Base-by-base conservation (phyloP, 2,797 vertebrate genomes). In the Enteromius fasciolatus region DNA sequence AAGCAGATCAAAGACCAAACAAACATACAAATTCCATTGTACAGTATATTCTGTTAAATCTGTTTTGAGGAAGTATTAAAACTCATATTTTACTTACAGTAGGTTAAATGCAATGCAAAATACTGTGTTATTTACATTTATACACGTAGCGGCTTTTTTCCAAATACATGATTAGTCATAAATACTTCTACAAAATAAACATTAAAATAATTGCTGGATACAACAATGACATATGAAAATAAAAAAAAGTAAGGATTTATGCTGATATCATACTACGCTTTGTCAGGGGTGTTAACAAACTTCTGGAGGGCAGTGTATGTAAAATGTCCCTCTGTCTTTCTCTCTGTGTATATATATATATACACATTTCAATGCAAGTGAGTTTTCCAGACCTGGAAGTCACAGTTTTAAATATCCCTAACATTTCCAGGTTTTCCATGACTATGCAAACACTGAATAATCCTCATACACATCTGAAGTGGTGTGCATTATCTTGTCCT, bases 31-130 rank as follows among this genome's bases (percentile, higher is more conserved):
- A 70, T 61, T 66, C 70, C 72, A 18, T 66, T 44, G 41, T 44
- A 44, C 41, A 33, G 77, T 83, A 81, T 89, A 85, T 86, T 84
- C 88, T 88, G 85, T 88, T 87, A 85, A 41, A 14, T 41, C 28
- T 25, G 6, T 44, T 31, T 46, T 10, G n/a, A 28, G 78, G 15
- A 50, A 18, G 8, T 44, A 23, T 75, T 57, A 50, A 17, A 72
- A 20, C 44, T 70, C 7, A 28, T 25, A 28, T 70, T 72, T 50
- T 4, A 10, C 9, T 50, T 31, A 33, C 33, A 33, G 33, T 33
- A 48, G 14, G 46, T 72, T 50, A n/a, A 66, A 20, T 66, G 9
- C 20, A n/a, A 10, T 48, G 5, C 28, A 72, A 50, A 50, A 23
- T 28, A 50, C 15, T 3, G 28, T 70, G 68, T 57, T 20, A 20